phyloP scores from a whole-genome alignment of 2,888 invertebrate genomes.

The Leptinotarsa haldemani region DNA sequence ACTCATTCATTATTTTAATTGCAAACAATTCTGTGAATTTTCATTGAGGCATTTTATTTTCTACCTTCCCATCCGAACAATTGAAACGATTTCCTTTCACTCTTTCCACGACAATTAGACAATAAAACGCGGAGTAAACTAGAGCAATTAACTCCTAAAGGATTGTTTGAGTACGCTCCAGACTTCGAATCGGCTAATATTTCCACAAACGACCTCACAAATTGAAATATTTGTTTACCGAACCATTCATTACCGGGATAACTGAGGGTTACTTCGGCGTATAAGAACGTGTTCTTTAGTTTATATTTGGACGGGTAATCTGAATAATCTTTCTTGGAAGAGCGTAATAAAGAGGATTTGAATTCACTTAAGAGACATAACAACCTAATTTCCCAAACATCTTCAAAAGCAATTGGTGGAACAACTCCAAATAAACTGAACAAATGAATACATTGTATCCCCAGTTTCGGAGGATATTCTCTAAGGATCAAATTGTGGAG shows the following conservation, averaged over 20 bases:
- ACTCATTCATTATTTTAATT: neutral
- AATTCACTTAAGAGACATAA: neutral
- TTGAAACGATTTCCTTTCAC: conserved; percentile 4
- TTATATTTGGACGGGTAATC: conserved; percentile 12
- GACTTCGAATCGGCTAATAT: conserved; percentile 16
- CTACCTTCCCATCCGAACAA: neutral
- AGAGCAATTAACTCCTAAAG: conserved; percentile 15
- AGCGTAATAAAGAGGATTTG: conserved; percentile 11
- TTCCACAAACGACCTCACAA: conserved; percentile 18
- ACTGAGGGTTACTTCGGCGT: neutral
- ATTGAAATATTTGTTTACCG: conserved; percentile 20
- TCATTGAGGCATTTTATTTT: neutral
- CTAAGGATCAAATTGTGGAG: neutral
- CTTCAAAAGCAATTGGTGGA: conserved; percentile 4
- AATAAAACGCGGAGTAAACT: conserved; percentile 12
- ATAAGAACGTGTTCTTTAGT: neutral
- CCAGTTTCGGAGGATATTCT: neutral
- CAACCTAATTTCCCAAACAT: conserved; percentile 12
- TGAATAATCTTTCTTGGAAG: conserved; percentile 1
- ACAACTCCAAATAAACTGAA: neutral
- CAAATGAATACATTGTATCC: neutral
- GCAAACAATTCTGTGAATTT: neutral
- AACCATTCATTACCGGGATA: conserved; percentile 12
- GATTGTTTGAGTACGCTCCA: neutral
- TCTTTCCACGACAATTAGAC: conserved; percentile 4